Conservation (phyloP, 2,888 invertebrate species). For the Mantis religiosa region DNA sequence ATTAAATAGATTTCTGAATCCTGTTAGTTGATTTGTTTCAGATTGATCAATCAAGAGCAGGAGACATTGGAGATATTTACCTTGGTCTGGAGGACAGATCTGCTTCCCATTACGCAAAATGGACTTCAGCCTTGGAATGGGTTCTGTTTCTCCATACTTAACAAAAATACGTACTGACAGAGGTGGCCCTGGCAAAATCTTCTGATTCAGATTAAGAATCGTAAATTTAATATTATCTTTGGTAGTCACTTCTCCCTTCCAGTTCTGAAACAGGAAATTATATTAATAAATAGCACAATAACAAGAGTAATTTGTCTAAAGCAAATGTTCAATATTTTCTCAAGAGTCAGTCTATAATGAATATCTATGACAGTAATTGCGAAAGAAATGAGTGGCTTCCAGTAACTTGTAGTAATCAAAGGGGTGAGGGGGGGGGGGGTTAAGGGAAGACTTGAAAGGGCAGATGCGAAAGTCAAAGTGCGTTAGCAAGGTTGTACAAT, state of each 20-base stretch:
- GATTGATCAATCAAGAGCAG: no score
- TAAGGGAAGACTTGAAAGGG: no score
- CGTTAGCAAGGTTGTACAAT: no score
- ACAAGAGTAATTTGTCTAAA: neutral
- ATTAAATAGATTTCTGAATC: no score
- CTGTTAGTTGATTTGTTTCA: no score
- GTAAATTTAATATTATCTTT: conserved; percentile 56
- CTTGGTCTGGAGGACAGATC: conserved; percentile 47
- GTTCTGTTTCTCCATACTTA: conserved; percentile 48
- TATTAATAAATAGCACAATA: neutral
- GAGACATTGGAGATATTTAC: conserved; percentile 11
- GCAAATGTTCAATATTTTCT: neutral
- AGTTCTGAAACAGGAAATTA: conserved; percentile 46
- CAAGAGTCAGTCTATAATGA: no score
- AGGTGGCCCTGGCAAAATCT: conserved; percentile 54
- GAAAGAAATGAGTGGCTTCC: no score
- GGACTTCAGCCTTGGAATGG: conserved; percentile 47
- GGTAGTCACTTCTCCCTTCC: conserved; percentile 57
- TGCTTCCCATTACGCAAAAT: conserved; percentile 57
- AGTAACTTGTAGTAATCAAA: no score
- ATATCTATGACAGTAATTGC: no score
- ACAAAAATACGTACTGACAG: conserved; percentile 57
- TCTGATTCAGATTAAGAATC: conserved; percentile 55
- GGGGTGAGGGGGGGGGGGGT: no score
- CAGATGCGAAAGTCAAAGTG: no score